phyloP scores from a whole-genome alignment of 2,888 invertebrate genomes.

The Escarpia spicata region DNA sequence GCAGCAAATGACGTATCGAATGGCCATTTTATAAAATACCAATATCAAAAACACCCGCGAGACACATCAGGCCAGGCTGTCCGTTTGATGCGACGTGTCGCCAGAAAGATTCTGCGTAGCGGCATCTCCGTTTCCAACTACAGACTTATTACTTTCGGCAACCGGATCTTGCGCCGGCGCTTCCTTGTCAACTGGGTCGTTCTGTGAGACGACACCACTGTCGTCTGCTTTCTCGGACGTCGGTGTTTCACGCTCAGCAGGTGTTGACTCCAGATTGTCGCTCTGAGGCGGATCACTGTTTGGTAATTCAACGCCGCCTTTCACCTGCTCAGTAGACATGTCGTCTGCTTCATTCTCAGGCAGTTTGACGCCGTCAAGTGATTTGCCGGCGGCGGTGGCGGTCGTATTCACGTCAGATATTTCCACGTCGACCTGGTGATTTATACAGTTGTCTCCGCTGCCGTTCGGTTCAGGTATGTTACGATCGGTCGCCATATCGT shows the following conservation, averaged over 20 bases:
- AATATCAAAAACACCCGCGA: background rate
- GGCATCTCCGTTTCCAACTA: background rate
- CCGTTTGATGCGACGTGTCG: background rate
- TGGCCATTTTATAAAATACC: background rate
- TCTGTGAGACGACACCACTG: background rate
- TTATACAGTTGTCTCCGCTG: background rate
- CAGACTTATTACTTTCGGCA: background rate
- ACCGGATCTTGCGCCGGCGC: background rate
- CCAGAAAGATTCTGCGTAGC: background rate
- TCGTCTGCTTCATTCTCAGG: background rate
- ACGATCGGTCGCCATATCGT: background rate
- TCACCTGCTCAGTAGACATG: background rate
- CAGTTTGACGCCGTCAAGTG: background rate
- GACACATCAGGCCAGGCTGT: background rate
- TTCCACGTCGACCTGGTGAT: slow-evolving; percentile 1
- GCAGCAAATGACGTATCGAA: no score
- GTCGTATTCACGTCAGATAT: background rate
- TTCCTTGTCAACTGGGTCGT: background rate
- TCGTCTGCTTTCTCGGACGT: background rate
- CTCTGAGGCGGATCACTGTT: background rate
- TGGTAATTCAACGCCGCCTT: background rate
- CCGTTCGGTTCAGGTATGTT: background rate
- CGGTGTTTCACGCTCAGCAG: background rate
- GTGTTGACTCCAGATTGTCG: background rate
- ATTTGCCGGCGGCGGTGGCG: background rate